phyloP scores from a whole-genome alignment of 2,888 invertebrate species.

The Fragum whitleyi region DNA sequence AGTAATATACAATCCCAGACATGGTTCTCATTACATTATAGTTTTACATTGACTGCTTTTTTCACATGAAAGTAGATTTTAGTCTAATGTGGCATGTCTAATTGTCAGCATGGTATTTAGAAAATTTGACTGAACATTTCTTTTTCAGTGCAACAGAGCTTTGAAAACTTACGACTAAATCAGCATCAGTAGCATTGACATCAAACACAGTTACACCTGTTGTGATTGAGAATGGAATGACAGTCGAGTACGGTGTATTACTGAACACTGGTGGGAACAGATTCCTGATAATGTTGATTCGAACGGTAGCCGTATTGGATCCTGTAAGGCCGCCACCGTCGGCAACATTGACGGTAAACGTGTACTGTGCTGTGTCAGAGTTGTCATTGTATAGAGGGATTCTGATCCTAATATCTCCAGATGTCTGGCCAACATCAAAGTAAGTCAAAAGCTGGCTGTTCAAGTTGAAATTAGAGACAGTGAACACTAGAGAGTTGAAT shows the following conservation, averaged over 20 bases:
- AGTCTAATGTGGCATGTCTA: too few species aligned
- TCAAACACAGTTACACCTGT: slow-evolving; percentile 69
- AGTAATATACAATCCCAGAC: too few species aligned
- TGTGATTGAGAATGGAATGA: slow-evolving; percentile 71
- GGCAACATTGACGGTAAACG: slow-evolving; percentile 90
- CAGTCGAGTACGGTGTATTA: slow-evolving; percentile 61
- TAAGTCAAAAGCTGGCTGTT: slow-evolving; percentile 69
- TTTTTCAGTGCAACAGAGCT: too few species aligned
- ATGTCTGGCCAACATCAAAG: slow-evolving; percentile 69
- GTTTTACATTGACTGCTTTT: too few species aligned
- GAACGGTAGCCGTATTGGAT: slow-evolving; percentile 87
- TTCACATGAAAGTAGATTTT: too few species aligned
- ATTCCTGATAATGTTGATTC: slow-evolving; percentile 76
- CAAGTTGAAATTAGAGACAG: slow-evolving; percentile 61
- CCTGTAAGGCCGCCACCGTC: slow-evolving; percentile 95
- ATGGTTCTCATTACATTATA: too few species aligned
- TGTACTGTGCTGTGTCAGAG: slow-evolving; percentile 39
- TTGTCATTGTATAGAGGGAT: slow-evolving; percentile 72
- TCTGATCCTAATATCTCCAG: slow-evolving; percentile 72
- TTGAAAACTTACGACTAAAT: slow-evolving; percentile 70
- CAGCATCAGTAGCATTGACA: slow-evolving; percentile 77
- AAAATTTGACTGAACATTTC: too few species aligned
- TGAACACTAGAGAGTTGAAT: slow-evolving; percentile 71
- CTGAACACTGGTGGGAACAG: slow-evolving; percentile 74
- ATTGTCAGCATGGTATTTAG: too few species aligned